Conservation (phyloP, 1,140 invertebrate species). For the Pseudobourletiella spinata region DNA sequence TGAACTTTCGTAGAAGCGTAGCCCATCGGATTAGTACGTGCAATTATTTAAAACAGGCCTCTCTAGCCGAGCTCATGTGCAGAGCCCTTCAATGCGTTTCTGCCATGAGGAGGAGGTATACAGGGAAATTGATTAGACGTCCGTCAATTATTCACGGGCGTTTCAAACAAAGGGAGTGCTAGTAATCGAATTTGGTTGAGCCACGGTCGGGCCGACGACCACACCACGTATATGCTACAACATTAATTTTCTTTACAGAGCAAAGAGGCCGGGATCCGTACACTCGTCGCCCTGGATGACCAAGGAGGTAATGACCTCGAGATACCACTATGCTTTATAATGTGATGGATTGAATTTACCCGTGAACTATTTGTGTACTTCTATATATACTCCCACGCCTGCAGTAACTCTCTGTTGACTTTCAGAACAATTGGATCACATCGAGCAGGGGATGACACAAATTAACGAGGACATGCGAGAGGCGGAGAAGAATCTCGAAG, state of each 20-base stretch:
- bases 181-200: neutral
- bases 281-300: slow-evolving; percentile 50
- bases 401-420: neutral
- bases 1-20: neutral
- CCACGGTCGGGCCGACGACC: neutral
- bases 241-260: slow-evolving; percentile 40
- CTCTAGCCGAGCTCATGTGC: neutral
- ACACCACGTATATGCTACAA: neutral
- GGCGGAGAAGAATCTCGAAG: slow-evolving; percentile 61
- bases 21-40: neutral
- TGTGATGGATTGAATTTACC: neutral
- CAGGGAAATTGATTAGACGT: neutral
- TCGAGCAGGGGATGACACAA: slow-evolving; percentile 60
- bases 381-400: neutral
- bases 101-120: slow-evolving; percentile 7
- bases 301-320: slow-evolving; percentile 57
- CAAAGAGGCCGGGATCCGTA: slow-evolving; percentile 55
- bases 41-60: too few relatives aligned
- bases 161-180: neutral
- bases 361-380: neutral
- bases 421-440: slow-evolving; percentile 58
- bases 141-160: neutral
- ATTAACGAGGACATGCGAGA: slow-evolving; percentile 64
- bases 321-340: neutral
- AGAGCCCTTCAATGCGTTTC: slow-evolving; percentile 1